A percentile compares a stretch with the other conserved stretches of the same genome.
Conservation (phyloP, 1,140 invertebrate species). For the Drosophila albomicans region DNA sequence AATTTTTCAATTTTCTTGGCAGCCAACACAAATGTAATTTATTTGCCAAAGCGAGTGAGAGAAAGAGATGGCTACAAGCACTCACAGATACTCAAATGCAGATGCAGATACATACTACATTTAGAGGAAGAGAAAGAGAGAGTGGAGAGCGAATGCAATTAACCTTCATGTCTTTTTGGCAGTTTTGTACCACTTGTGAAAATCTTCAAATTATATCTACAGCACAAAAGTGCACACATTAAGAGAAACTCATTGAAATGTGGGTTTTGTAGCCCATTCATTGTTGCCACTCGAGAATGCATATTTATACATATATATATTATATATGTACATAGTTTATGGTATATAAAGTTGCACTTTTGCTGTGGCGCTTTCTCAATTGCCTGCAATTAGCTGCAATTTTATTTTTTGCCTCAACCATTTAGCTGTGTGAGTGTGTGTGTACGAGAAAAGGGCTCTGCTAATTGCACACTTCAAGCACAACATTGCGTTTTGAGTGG, state of each 20-base stretch:
- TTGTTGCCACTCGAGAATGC: slow-evolving; percentile 51
- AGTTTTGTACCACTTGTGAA: slow-evolving; percentile 71
- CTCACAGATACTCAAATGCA: slow-evolving; percentile 38
- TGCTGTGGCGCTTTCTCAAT: slow-evolving; percentile 64
- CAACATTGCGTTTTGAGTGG: slow-evolving; percentile 31
- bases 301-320: slow-evolving; percentile 22
- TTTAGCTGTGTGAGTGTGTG: slow-evolving; percentile 41
- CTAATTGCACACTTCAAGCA: slow-evolving; percentile 76
- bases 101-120: slow-evolving; percentile 25
- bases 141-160: slow-evolving; percentile 70
- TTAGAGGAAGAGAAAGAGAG: slow-evolving; percentile 34
- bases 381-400: slow-evolving; percentile 73
- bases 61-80: slow-evolving; percentile 5
- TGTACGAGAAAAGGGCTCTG: slow-evolving; percentile 49
- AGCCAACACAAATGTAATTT: slow-evolving; percentile 73
- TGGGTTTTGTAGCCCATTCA: slow-evolving; percentile 38
- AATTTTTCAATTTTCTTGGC: slow-evolving; percentile 79
- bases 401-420: slow-evolving; percentile 53
- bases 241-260: slow-evolving; percentile 31
- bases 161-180: slow-evolving; percentile 82
- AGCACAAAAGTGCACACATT: slow-evolving; percentile 35
- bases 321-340: no score
- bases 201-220: slow-evolving; percentile 71
- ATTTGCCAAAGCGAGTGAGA: slow-evolving; percentile 40
- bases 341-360: slow-evolving; percentile 22